These are phyloP conservation scores for Trissonchulus sp. DNA, from an alignment of 2,888 invertebrate genomes.

Conservation along the genomic window DNA sequence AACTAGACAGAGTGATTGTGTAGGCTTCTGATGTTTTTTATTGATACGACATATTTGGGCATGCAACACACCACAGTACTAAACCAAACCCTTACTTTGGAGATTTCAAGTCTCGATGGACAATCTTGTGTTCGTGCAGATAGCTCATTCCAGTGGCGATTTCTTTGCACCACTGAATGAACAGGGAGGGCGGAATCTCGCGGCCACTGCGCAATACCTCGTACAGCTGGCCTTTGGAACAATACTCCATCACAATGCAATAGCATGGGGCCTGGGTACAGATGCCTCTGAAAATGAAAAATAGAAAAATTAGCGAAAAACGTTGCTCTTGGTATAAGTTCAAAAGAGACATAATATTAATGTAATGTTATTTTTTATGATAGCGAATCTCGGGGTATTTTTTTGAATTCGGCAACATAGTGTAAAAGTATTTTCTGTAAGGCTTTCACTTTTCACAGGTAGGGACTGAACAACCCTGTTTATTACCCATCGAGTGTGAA, in stretches of 20 bases:
- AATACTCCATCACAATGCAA: conserved; percentile 97
- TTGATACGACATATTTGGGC: no score
- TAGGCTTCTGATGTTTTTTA: no score
- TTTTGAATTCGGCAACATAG: no score
- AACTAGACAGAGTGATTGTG: no score
- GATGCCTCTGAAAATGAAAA: conserved; percentile 66
- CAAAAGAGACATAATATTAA: neutral
- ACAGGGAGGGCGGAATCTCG: conserved; percentile 25
- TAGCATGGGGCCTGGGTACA: conserved; percentile 85
- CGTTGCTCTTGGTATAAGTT: neutral
- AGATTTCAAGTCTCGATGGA: conserved; percentile 95
- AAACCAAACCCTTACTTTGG: conserved; percentile 95
- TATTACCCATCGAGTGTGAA: no score
- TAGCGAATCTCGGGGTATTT: no score
- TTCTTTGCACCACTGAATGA: conserved; percentile 82
- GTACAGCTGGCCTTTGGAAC: conserved; percentile 87
- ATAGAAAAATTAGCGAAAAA: neutral
- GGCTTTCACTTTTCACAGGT: no score
- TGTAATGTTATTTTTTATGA: neutral
- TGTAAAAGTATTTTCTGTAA: no score
- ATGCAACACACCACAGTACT: no score
- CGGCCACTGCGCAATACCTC: conserved; percentile 74
- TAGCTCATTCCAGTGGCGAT: conserved; percentile 95
- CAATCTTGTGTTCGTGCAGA: conserved; percentile 88
- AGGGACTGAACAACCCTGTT: no score